phyloP scores from a whole-genome alignment of 2,888 invertebrate species.

The Erpobdella octoculata region DNA sequence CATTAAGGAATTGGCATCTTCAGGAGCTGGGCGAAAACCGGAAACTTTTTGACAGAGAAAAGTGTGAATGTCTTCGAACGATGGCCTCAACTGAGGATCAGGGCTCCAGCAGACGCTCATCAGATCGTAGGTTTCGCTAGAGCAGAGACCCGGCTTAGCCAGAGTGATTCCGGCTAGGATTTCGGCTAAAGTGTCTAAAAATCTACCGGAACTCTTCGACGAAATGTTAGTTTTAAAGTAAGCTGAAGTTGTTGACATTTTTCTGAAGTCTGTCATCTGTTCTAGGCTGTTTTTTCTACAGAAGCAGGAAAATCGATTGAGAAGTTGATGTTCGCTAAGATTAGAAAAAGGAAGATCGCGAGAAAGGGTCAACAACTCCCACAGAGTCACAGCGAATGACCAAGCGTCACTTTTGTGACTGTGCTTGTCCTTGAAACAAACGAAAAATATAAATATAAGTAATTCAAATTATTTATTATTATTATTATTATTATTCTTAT shows the following conservation, averaged over 20 bases:
- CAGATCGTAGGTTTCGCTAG: conserved; percentile 14
- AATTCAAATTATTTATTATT: too few relatives aligned
- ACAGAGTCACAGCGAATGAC: conserved; percentile 11
- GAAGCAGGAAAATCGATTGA: not conserved
- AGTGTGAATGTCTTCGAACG: not conserved
- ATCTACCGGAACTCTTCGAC: too few relatives aligned
- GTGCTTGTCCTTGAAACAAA: not conserved
- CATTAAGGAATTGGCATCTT: not conserved
- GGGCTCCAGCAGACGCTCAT: conserved; percentile 5
- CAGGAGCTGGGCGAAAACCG: not conserved
- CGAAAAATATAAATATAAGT: too few relatives aligned
- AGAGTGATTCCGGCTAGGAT: not conserved
- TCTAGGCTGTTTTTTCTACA: conserved; percentile 3
- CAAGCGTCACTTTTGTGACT: not conserved
- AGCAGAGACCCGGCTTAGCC: not conserved
- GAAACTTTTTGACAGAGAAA: conserved; percentile 6
- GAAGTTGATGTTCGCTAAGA: not conserved
- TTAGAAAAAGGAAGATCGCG: conserved; percentile 10
- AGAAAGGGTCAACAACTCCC: conserved; percentile 13
- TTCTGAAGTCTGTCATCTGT: not conserved
- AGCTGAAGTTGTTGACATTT: not conserved
- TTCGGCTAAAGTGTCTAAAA: too few relatives aligned
- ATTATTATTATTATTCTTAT: too few relatives aligned
- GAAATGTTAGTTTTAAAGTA: not conserved
- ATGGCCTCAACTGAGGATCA: not conserved